Conservation (phyloP, 2,113 vertebrate genomes). For the Vombatus ursinus region DNA sequence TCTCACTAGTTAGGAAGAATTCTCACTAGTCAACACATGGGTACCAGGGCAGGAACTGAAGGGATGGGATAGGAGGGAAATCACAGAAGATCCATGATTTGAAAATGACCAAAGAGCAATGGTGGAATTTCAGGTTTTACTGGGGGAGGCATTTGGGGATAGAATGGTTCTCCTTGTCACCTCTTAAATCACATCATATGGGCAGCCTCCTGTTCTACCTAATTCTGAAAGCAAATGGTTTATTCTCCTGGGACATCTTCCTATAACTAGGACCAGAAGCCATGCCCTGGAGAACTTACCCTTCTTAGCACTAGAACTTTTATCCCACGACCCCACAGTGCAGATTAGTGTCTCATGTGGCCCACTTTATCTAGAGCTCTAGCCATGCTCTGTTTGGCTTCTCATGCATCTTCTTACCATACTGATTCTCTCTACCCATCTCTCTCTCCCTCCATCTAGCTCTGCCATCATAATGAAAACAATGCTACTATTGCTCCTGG, state of each 20-base stretch:
- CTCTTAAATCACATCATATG: not conserved
- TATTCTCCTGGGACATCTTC: not conserved
- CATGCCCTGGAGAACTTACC: not conserved
- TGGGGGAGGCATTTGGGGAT: not conserved
- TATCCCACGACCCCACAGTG: not conserved
- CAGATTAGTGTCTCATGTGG: not conserved
- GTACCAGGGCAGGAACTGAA: not conserved
- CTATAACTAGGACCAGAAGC: not conserved
- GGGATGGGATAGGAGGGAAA: not conserved
- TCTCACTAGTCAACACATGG: not conserved
- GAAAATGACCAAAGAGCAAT: not conserved
- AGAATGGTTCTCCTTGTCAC: not conserved
- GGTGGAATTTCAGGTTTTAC: not conserved
- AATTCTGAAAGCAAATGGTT: not conserved
- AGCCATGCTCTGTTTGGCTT: not conserved
- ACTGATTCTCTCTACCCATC: not conserved
- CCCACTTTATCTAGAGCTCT: no score
- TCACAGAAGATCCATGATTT: not conserved
- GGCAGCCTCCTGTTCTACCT: not conserved
- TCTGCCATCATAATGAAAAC: not conserved
- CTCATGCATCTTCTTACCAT: no score
- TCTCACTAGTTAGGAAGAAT: not conserved
- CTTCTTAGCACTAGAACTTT: not conserved
- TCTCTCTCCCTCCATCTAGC: not conserved
- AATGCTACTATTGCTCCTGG: not conserved